These are phyloP conservation scores for Chrysoperla carnea DNA, from an alignment of 1,140 invertebrate species.

Conservation along the genomic window DNA sequence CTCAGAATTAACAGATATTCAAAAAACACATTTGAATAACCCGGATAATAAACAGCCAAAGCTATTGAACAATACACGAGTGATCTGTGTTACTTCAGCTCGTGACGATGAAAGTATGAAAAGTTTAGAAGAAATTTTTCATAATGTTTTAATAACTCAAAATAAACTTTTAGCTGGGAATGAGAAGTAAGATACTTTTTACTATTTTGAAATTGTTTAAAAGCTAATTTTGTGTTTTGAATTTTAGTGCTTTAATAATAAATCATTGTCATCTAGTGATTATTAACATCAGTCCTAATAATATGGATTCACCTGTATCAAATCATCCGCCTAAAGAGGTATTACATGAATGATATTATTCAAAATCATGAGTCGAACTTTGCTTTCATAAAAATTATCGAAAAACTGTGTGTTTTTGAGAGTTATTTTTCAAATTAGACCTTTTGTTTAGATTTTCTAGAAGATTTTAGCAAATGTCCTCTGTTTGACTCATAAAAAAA, in stretches of 20 bases:
- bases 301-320: conserved; percentile 51
- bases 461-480: too few species aligned
- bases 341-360: conserved; percentile 3
- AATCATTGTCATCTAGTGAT: conserved; percentile 79
- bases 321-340: conserved; percentile 45
- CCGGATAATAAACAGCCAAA: conserved; percentile 7
- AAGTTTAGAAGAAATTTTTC: conserved; percentile 68
- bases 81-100: conserved; percentile 77
- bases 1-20: conserved; percentile 60
- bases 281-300: conserved; percentile 70
- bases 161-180: conserved; percentile 52
- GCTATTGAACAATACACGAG: conserved; percentile 45
- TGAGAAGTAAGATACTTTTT: conserved; percentile 26
- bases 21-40: conserved; percentile 22
- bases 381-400: too few species aligned
- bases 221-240: conserved; percentile 10
- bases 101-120: conserved; percentile 68
- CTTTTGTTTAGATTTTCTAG: too few species aligned
- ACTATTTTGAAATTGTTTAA: too few species aligned
- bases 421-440: too few species aligned
- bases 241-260: conserved; percentile 48
- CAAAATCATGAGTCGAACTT: too few species aligned
- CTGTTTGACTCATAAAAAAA: too few species aligned
- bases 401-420: too few species aligned
- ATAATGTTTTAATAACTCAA: conserved; percentile 56